Evolutionary conservation across 1,140 invertebrate genomes (phyloP).

Genomic region (Anthonomus grandis): DNA sequence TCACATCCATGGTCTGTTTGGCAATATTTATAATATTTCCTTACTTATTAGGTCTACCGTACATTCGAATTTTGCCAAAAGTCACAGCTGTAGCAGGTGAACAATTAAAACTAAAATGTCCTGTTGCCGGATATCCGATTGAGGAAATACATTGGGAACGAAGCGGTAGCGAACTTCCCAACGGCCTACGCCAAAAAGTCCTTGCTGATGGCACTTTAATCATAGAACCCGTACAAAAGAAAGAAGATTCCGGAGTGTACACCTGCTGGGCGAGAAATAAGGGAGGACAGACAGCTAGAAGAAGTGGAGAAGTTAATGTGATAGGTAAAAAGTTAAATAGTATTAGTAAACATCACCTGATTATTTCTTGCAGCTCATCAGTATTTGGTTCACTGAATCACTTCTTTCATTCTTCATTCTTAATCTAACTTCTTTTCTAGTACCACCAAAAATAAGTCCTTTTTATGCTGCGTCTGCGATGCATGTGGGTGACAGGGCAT

Average conservation of each 20-base stretch:
- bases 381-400: too few relatives aligned
- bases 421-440: constrained; percentile 65
- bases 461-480: constrained; percentile 69
- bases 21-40: neutral
- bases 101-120: constrained; percentile 74
- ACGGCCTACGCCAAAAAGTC: constrained; percentile 75
- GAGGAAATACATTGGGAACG: constrained; percentile 79
- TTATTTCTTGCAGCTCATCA: too few relatives aligned
- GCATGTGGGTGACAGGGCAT: constrained; percentile 73
- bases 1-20: neutral
- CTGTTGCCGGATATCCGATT: constrained; percentile 82
- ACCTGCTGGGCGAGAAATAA: constrained; percentile 73
- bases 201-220: constrained; percentile 68
- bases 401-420: too few relatives aligned
- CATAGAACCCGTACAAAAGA: constrained; percentile 72
- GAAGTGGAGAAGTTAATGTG: constrained; percentile 69
- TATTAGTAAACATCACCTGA: too few relatives aligned
- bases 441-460: constrained; percentile 76
- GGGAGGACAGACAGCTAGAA: constrained; percentile 67
- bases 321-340: too few relatives aligned
- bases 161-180: constrained; percentile 70
- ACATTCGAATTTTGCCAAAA: constrained; percentile 77
- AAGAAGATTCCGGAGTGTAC: constrained; percentile 72
- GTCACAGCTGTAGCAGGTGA: constrained; percentile 82
- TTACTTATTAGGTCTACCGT: constrained; percentile 68